Conservation (phyloP, 2,113 vertebrate genomes). For the Accipiter virgatus region DNA sequence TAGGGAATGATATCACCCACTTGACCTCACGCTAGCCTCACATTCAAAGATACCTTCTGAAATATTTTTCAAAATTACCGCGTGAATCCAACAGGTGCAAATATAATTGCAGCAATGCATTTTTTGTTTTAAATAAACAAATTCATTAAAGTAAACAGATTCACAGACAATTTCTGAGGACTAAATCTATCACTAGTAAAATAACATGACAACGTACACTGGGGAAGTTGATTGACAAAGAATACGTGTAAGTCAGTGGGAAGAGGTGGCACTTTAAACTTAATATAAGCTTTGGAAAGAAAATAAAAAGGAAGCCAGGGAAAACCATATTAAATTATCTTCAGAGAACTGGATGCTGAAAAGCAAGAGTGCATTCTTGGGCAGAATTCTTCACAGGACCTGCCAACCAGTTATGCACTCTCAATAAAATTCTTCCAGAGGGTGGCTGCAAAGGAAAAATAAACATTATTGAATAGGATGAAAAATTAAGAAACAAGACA, state of each 20-base stretch:
- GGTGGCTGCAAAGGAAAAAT: neutral
- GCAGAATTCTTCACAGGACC: neutral
- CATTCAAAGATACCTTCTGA: neutral
- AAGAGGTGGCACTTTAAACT: neutral
- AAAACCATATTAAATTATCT: neutral
- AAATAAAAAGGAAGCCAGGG: neutral
- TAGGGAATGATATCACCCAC: neutral
- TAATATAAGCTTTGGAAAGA: neutral
- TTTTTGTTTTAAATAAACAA: neutral
- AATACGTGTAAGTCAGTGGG: neutral
- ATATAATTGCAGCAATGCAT: neutral
- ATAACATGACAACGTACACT: neutral
- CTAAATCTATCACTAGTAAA: neutral
- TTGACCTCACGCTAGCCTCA: neutral
- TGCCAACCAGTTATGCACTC: neutral
- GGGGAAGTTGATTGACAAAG: neutral
- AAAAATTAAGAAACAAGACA: neutral
- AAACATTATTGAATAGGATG: neutral
- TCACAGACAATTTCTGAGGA: neutral
- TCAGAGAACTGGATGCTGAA: neutral
- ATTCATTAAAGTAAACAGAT: neutral
- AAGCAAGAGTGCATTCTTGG: neutral
- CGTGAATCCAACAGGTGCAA: neutral
- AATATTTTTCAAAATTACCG: neutral
- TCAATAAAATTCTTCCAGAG: neutral